Evolutionary conservation across 2,797 vertebrate genomes (phyloP).

Genomic region (Holocentrus rufus): DNA sequence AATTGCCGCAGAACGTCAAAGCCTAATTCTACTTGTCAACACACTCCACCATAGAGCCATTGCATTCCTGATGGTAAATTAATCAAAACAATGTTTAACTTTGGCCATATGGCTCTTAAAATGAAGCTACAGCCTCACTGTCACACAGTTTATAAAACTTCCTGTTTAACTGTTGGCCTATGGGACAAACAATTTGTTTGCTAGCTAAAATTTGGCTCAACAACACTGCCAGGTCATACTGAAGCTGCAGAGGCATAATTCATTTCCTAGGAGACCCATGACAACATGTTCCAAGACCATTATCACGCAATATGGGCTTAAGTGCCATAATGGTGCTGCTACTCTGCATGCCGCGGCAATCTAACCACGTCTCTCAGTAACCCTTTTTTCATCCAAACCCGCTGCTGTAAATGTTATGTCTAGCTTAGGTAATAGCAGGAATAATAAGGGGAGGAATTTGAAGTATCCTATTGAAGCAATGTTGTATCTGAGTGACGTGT

Average conservation of each 20-base stretch:
- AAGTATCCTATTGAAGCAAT: slow-evolving; percentile 55
- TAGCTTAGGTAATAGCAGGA: slow-evolving; percentile 30
- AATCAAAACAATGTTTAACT: slow-evolving; percentile 47
- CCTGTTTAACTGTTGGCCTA: slow-evolving; percentile 11
- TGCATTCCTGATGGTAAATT: slow-evolving; percentile 11
- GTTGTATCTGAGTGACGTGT: slow-evolving; percentile 19
- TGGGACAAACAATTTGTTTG: slow-evolving; percentile 14
- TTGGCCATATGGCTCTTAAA: slow-evolving; percentile 25
- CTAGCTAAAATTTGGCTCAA: slow-evolving; percentile 8
- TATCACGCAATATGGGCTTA: slow-evolving; percentile 28
- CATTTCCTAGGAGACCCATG: slow-evolving; percentile 12
- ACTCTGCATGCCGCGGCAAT: neutral
- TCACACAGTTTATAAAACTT: neutral
- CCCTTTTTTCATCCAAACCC: slow-evolving; percentile 22
- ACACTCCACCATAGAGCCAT: neutral
- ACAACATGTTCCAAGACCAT: slow-evolving; percentile 23
- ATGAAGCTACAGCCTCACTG: slow-evolving; percentile 9
- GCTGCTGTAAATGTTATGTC: slow-evolving; percentile 19
- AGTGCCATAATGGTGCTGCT: slow-evolving; percentile 31
- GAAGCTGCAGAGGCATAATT: slow-evolving; percentile 12
- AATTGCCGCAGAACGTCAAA: slow-evolving; percentile 24
- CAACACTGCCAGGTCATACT: slow-evolving; percentile 22
- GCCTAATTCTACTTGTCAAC: slow-evolving; percentile 12
- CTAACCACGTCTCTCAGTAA: slow-evolving; percentile 23
- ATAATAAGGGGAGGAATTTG: slow-evolving; percentile 59